Conservation (phyloP, 2,113 vertebrate genomes). For the Rhombomys opimus region DNA sequence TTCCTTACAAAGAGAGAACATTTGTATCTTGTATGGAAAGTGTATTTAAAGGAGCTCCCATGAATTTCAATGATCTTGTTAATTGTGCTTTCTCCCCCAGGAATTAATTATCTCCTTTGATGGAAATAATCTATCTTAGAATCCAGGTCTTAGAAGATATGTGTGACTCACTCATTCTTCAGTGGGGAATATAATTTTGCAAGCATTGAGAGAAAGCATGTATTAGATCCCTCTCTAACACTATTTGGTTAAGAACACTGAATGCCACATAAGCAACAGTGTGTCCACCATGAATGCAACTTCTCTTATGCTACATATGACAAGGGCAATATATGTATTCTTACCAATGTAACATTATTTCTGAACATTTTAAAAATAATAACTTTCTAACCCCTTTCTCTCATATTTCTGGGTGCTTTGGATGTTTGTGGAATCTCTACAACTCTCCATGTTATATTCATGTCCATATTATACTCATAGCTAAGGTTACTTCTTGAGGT, state of each 20-base stretch:
- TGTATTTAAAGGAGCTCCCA: too few species aligned
- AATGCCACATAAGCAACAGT: background rate
- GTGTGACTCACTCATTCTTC: too few species aligned
- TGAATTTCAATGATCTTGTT: too few species aligned
- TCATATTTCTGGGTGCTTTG: background rate
- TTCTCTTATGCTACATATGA: background rate
- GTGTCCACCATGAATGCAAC: background rate
- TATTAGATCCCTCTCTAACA: background rate
- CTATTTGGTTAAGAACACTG: background rate
- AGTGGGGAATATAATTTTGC: too few species aligned
- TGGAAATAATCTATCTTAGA: too few species aligned
- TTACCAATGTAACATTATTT: background rate
- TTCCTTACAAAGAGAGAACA: too few species aligned
- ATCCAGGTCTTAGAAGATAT: too few species aligned
- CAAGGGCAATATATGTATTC: background rate
- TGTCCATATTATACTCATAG: background rate
- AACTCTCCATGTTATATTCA: background rate
- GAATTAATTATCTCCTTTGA: too few species aligned
- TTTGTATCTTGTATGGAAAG: too few species aligned
- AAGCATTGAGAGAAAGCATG: too few species aligned
- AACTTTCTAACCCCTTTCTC: background rate
- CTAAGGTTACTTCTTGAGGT: background rate
- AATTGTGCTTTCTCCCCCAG: too few species aligned
- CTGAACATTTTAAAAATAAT: background rate
- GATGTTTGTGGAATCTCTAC: background rate